Evolutionary conservation across 2,888 invertebrate genomes (phyloP), one percentile per base, ranked within the genome.

Genomic region (Ophion costatus): DNA sequence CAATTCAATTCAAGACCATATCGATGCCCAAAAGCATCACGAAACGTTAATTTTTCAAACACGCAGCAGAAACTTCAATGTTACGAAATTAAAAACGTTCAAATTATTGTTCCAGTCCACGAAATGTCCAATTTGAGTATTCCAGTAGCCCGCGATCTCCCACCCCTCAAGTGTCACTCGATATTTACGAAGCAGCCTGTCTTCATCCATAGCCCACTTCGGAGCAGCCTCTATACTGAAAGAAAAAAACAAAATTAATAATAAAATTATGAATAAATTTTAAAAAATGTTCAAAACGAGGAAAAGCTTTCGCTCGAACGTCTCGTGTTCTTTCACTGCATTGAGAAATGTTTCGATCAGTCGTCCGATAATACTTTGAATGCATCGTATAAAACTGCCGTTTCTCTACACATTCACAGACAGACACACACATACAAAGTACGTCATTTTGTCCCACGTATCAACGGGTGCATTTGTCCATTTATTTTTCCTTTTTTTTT

Each of bases 291-390:
- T 5, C 14, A 2, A 14, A 17, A 17, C 17, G 51, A 51, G 14
- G 51, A 51, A 17, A 51, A 51, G 38, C 9, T 38, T 51, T 17
- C 5, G 17, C 14, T 51, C 51, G 51, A 51, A 51, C 51, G 7
- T 11, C 59, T 66, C 42, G 14, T 14, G 6, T 59, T 24, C 29
- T 69, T 82, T 57, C 42, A 45, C 67, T 76, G 63, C 59, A 66
- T 77, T 66, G 80, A 85, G 73, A 85, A 80, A 73, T 38, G 11
- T 76, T 79, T 67, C 45, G 76, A 73, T 85, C 82, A 80, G 82
- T 85, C 85, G 85, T 82, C 80, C 69, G 67, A 77, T 85, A 82
- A 85, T 85, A 82, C 80, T 85, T 82, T 82, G 85, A 82, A 85
- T 80, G 79, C 69, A 77, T 80, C 77, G 82, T 85, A 85, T 85